Base-by-base conservation (phyloP, 2,888 invertebrate species). In the Carpatolechia fugitivella region DNA sequence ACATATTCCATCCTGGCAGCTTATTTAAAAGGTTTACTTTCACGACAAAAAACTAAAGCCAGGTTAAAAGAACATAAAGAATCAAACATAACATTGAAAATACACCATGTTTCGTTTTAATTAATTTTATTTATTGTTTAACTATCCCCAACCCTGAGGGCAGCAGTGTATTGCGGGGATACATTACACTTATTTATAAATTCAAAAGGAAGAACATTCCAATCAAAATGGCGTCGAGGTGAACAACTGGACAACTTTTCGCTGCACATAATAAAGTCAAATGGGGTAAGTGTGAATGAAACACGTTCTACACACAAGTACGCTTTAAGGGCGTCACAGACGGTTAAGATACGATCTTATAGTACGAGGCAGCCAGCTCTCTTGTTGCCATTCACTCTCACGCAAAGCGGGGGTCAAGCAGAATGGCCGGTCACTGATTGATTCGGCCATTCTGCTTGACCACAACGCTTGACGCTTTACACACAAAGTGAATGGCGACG, bases 121-220 rank as follows among this genome's bases (percentile, higher is more conserved):
- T 79, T 82, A 76, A 77, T 81, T n/a, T 82, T 80, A 82, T 86
- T 87, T 81, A 85, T 85, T 78, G 74, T 82, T 84, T 84, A 85
- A 84, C 83, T 86, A 86, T 67, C 78, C 85, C 82, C 84, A 70
- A 68, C 68, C 68, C 59, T 62, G 73, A 78, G 69, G 70, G 76
- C 65, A 77, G 80, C 78, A 60, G 76, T 77, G 83, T 83, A 78
- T 80, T 79, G 82, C 84, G 70, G 80, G 80, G 77, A 72, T 74
- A 80, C 72, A 72, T 68, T 78, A 85, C 82, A 82, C 82, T 75
- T 77, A 76, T 79, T 83, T 85, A 83, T 80, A 85, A 85, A 85
- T 87, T 80, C 82, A 82, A 83, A 86, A 81, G 79, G 80, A 82
- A 81, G 77, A 83, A 85, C 82, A 81, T 78, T 82, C 80, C 77